Base-by-base conservation (phyloP, 2,888 invertebrate species). In the Drosophila flavopinicola region DNA sequence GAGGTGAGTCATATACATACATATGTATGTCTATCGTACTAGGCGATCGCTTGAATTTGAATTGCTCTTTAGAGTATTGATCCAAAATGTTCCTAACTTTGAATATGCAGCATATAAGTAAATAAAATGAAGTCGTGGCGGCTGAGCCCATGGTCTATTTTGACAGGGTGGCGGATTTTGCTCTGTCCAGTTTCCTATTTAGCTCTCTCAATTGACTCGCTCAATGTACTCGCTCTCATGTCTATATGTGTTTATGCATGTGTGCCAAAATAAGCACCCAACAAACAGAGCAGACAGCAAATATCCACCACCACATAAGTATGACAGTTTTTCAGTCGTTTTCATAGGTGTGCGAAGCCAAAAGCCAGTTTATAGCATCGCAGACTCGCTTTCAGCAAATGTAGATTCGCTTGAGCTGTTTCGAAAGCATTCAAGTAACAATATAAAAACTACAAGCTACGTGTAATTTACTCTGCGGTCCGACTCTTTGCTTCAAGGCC, bases 1-100 rank as follows among this genome's bases (percentile, higher is more conserved):
- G 97, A 94, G 97, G 97, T 97, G 92, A 93, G 78, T 77, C 35
- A 29, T 17, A 10, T 2, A 6, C n/a, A 4, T 20, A 20, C 20
- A 20, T 15, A 32, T 30, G 30, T 11, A 11, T 30, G n/a, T 30
- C 6, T 7, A 7, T 10, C 6, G 10, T 11, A 10, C 6, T 24
- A 6, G 6, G 38, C 2, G n/a, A 15, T 27, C 15, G 13, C 2
- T 13, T 13, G 2, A 25, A 15, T 25, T 4, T 20, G 20, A 20
- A 20, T 20, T 20, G n/a, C n/a, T 30, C 11, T 11, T 13, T 13
- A 6, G 7, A 23, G 6, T 20, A 4, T 20, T 20, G 2, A 20
- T 20, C 4, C 38, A 24, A 11, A 11, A 24, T 20, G 6, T 37
- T 37, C 17, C 17, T 10, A 37, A 37, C 37, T 37, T 17, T 15